Base-by-base conservation (phyloP, 2,797 vertebrate genomes). In the Sitta carolinensis region DNA sequence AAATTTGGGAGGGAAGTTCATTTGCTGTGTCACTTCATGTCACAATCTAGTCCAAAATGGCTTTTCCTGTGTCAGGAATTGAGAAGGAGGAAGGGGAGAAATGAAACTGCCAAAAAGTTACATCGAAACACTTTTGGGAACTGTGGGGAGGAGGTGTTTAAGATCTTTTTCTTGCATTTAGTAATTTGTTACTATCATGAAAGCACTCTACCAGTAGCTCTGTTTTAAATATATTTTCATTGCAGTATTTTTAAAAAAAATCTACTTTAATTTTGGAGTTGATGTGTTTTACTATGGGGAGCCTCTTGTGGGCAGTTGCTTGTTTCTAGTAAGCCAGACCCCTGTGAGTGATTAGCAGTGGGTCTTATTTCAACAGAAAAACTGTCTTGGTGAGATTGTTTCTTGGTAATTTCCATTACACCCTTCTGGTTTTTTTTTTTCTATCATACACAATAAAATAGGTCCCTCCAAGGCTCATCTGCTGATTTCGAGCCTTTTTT, bases 1-100 rank as follows among this genome's bases (percentile, higher is more conserved):
- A 93, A 13, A 15, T 76, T 61, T 79, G 5, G 42, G 91, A 83
- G 90, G 75, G 91, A 95, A 94, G 93, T 95, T 90, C 36, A 23
- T 57, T 80, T 87, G 72, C 78, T 94, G 26, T 50, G 79, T 96
- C 94, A 91, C 81, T 89, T 92, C 10, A 8, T 94, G 93, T 94
- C 93, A 94, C 78, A 85, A 42, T 87, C 43, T 78, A 87, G 64
- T 58, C 86, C 58, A 75, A 75, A 85, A 72, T 9, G 20, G 25
- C 63, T 93, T 93, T 95, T 95, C 48, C 83, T 88, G 79, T 7
- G 2, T 68, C 42, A 70, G 58, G 58, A 95, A 63, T 83, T 51
- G 68, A 85, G 74, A 82, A 84, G 45, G n/a, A 87, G 74, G 68
- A 89, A 92, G 59, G 16, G 45, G 29, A 62, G 34, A 61, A 38